Percentiles rank a stretch among this genome's conserved stretches.
These are phyloP conservation scores for Psittacula echo DNA, from an alignment of 2,797 vertebrate genomes.

Conservation along the genomic window DNA sequence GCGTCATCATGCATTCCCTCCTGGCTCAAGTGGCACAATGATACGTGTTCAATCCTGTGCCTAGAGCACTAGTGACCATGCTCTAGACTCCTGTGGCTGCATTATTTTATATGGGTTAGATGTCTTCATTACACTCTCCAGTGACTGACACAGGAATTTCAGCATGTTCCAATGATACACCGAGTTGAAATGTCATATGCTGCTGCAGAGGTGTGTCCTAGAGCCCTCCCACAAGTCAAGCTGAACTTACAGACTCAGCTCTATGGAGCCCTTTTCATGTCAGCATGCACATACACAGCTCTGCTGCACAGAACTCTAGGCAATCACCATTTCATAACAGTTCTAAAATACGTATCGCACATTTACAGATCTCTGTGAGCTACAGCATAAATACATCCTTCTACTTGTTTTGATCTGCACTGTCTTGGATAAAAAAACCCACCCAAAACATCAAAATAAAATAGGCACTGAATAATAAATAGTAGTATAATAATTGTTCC, in stretches of 20 bases:
- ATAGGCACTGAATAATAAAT: background rate
- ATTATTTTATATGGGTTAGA: background rate
- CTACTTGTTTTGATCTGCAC: background rate
- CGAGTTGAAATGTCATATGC: background rate
- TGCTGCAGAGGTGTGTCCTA: background rate
- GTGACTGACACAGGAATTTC: background rate
- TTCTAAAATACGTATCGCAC: background rate
- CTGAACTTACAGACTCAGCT: background rate
- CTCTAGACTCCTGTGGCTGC: background rate
- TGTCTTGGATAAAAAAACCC: background rate
- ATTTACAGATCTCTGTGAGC: background rate
- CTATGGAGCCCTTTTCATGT: background rate
- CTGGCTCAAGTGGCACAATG: background rate
- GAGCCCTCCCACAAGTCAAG: background rate
- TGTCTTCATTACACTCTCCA: background rate
- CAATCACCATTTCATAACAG: background rate
- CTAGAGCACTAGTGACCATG: background rate
- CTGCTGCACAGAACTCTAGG: background rate
- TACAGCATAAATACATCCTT: background rate
- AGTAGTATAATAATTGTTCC: background rate
- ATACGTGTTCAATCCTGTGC: background rate
- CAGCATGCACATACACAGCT: background rate
- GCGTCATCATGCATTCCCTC: background rate
- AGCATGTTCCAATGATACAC: fast-evolving
- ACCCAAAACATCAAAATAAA: background rate